These are phyloP conservation scores for Climacteris rufus DNA, from an alignment of 2,113 vertebrate genomes.

Conservation along the genomic window DNA sequence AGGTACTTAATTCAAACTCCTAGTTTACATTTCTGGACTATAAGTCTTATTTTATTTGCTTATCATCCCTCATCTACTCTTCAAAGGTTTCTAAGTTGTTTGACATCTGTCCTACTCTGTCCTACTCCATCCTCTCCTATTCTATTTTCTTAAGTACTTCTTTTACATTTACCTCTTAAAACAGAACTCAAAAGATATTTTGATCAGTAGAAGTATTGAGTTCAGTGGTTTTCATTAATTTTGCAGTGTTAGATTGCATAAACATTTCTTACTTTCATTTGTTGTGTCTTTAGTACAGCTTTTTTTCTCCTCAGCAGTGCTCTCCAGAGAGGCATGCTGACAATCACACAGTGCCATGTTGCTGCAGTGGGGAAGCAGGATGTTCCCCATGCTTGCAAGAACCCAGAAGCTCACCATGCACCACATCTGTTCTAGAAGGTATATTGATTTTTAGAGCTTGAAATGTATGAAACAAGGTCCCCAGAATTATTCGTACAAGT, in stretches of 20 bases:
- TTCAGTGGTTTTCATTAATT: neutral
- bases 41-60: neutral
- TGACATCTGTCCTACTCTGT: neutral
- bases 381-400: neutral
- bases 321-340: neutral
- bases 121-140: neutral
- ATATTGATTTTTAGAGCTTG: neutral
- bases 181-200: neutral
- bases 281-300: neutral
- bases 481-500: neutral
- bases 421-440: neutral
- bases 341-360: fast-evolving
- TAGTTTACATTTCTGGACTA: neutral
- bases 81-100: neutral
- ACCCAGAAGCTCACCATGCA: neutral
- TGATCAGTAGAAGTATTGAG: neutral
- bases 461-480: neutral
- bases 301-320: neutral
- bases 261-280: neutral
- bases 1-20: neutral
- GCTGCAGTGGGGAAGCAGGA: neutral
- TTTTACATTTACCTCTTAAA: neutral
- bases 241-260: neutral
- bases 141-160: neutral
- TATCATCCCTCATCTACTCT: neutral